Evolutionary conservation across 2,888 invertebrate species (phyloP), one percentile per base, ranked within the genome.

Genomic region (Glaucopsyche alexis): DNA sequence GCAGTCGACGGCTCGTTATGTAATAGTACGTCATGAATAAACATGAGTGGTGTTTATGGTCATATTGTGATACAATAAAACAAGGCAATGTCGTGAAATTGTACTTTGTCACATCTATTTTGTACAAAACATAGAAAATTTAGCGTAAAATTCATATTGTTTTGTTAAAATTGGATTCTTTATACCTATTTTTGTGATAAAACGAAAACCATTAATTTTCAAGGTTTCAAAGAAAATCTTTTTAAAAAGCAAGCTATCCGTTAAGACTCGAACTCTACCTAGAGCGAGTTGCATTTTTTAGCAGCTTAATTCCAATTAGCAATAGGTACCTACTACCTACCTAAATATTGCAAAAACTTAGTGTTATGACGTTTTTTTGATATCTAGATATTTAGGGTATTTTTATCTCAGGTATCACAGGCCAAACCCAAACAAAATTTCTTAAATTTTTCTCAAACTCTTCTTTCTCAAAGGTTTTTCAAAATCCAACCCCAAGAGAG

Each of bases 61-160:
- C 6, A 60, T 60, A 29, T 13, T 9, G 60, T 38, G 14, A 14
- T 29, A 60, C 29, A 38, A 60, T 60, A 9, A 60, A 60, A 38
- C 29, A 13, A 60, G 60, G 38, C 38, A 60, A 19, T 60, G 60
- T 29, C 60, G 60, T 60, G 29, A 60, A 60, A 50, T 50, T 60
- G 38, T 7, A 60, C 60, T 60, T 60, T 13, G 60, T 60, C 9
- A 47, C 1, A 13, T 47, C 47, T 11, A 60, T 60, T 60, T 38
- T 29, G 60, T 60, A 29, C 13, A 16, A 19, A 38, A 60, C 14
- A 29, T 60, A 29, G 47, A 14, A 45, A 60, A 50, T 49, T 42
- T 55, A 71, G 52, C 71, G 19, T 40, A 19, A 64, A 64, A 71
- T 29, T 38, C 55, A 2, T 29, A 29, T 29, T 29, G 55, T 55